Percentiles rank a stretch among this genome's conserved stretches.
These are phyloP conservation scores for Diachasma alloeum DNA, from an alignment of 1,140 invertebrate species.

Conservation along the genomic window DNA sequence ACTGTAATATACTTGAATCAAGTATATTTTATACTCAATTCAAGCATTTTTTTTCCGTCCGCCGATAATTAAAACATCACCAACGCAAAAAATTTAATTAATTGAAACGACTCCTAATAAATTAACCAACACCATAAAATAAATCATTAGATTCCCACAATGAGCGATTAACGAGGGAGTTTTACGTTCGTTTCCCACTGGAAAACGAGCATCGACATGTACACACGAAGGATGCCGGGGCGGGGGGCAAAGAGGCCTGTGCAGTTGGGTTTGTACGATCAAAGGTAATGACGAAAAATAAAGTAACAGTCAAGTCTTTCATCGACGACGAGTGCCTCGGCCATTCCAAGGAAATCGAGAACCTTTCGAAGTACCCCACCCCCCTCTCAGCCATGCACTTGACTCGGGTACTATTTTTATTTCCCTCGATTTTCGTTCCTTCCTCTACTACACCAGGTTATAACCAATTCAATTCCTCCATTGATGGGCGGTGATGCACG, in stretches of 20 bases:
- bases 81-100: too few relatives aligned
- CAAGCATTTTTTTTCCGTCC: too few relatives aligned
- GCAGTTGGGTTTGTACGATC: not conserved
- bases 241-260: not conserved
- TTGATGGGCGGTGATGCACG: not conserved
- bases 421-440: not conserved
- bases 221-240: not conserved
- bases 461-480: not conserved
- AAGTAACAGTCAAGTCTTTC: not conserved
- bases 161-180: not conserved
- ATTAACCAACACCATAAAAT: too few relatives aligned
- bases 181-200: not conserved
- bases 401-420: not conserved
- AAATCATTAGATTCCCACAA: not conserved
- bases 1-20: too few relatives aligned
- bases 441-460: not conserved
- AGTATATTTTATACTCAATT: too few relatives aligned
- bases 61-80: too few relatives aligned
- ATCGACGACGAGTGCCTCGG: not conserved
- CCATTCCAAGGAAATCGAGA: constrained; percentile 1
- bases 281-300: not conserved
- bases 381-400: not conserved
- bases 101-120: too few relatives aligned
- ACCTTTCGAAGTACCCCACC: not conserved
- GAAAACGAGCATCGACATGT: not conserved